phyloP scores from a whole-genome alignment of 2,113 vertebrate species.

The Casuarius casuarius region DNA sequence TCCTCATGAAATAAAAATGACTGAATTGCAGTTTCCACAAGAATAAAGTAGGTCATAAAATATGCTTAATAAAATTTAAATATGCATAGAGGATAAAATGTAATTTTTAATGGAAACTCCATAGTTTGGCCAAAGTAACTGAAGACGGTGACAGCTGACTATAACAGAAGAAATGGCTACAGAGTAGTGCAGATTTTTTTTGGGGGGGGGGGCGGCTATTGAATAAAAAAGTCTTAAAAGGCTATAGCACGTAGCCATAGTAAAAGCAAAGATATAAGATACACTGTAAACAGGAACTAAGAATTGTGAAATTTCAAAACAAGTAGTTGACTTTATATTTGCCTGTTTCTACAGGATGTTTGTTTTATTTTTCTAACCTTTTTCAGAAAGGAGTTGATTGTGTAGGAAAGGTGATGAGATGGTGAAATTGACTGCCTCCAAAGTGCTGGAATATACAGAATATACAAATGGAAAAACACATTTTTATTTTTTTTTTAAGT shows the following conservation, averaged over 20 bases:
- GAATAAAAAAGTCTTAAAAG: background rate
- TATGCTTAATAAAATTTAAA: background rate
- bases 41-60: background rate
- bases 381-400: background rate
- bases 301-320: background rate
- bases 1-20: background rate
- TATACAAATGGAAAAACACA: background rate
- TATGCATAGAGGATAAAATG: background rate
- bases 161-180: background rate
- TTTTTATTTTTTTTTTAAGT: background rate
- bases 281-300: background rate
- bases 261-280: background rate
- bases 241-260: background rate
- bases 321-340: background rate
- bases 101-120: background rate
- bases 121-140: background rate
- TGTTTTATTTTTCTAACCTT: background rate
- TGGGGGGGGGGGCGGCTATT: background rate
- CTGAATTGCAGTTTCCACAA: background rate
- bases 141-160: background rate
- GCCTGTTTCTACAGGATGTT: background rate
- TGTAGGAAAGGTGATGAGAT: background rate
- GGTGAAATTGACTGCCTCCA: background rate
- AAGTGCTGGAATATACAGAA: background rate
- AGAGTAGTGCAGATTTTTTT: background rate